Base-by-base conservation (phyloP, 1,140 invertebrate species). In the Platorchestia sp. region DNA sequence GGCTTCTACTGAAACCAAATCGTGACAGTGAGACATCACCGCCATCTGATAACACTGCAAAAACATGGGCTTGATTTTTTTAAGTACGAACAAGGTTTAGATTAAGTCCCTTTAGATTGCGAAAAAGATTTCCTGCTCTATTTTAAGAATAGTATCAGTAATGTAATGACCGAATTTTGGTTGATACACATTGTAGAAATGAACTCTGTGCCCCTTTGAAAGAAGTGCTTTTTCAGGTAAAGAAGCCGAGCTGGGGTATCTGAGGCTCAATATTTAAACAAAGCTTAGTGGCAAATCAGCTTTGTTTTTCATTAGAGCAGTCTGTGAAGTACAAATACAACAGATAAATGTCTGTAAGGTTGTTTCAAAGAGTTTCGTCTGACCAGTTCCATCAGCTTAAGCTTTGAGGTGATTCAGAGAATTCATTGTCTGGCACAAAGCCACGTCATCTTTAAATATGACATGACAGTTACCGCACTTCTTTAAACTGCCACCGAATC, bases 21-120 rank as follows among this genome's bases (percentile, higher is more conserved):
- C 91, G 91, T 93, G 91, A 93, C 91, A 45, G 41, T 5, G 22
- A 93, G 91, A 47, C 45, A n/a, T 40, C 91, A 40, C 7, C n/a
- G 43, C 40, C 91, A 93, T 93, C 91, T 45, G 91, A 93, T 93
- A 93, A 19, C 43, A 36, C 91, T 36, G 40, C 91, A 89, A 89
- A 89, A 89, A 41, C 41, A 41, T 89, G 87, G 87, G 87, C 59
- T 89, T 89, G 87, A 41, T 89, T 44, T 41, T n/a, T 86, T 41
- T 89, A 44, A 44, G 27, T 42, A 16, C 87, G 10, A 3, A 19
- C 43, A 42, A 36, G 36, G 27, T 89, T 89, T 40, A 89, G 87
- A 89, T 89, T 89, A 89, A 10, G 41, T 42, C 42, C 41, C 41
- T 89, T 44, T 44, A 89, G 87, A 41, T 42, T 41, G 16, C 10